A percentile compares a stretch with the other conserved stretches of the same genome.
These are phyloP conservation scores for Tragulus kanchil DNA, from an alignment of 2,113 vertebrate species.

Conservation along the genomic window DNA sequence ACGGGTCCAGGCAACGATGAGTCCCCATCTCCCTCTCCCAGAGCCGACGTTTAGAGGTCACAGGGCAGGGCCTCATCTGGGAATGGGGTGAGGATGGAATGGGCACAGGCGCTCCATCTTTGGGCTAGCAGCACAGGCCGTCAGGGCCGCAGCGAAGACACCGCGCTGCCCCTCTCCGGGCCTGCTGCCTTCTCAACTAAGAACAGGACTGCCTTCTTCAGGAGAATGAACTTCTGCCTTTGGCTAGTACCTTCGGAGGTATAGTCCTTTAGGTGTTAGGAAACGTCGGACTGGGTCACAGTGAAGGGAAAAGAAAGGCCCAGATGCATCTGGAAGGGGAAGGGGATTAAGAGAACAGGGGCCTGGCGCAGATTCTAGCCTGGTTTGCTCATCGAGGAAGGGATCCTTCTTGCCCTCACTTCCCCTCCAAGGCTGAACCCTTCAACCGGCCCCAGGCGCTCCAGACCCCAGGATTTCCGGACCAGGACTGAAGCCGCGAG, in stretches of 20 bases:
- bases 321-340: neutral
- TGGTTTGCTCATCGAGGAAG: neutral
- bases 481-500: neutral
- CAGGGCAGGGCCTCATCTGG: neutral
- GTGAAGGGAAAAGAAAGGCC: neutral
- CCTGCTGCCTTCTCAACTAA: neutral
- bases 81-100: neutral
- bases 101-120: neutral
- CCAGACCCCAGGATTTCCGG: neutral
- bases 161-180: neutral
- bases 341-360: neutral
- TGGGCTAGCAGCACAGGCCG: neutral
- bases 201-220: accelerated
- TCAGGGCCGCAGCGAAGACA: neutral
- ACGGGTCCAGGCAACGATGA: neutral
- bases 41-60: neutral
- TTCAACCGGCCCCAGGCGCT: neutral
- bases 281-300: neutral
- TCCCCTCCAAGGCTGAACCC: neutral
- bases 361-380: neutral
- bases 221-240: neutral
- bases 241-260: slow-evolving; percentile 9
- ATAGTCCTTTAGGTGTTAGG: neutral
- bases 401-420: neutral
- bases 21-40: neutral